Conservation (phyloP, 92 coral and sea anemone genomes). For the Porites rus region DNA sequence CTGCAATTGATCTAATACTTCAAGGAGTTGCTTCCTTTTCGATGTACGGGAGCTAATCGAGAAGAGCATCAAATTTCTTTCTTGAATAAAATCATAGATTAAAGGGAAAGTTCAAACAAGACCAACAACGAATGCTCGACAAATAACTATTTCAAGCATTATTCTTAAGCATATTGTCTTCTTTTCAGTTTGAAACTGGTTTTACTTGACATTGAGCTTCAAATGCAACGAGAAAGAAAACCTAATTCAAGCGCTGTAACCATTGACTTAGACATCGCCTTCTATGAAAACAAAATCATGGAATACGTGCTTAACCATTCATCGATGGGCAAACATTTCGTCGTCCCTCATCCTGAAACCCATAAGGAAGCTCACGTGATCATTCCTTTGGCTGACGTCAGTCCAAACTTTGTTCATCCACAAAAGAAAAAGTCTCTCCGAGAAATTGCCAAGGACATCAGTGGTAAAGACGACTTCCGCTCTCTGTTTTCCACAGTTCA, state of each 20-base stretch:
- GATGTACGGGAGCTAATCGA: too few species aligned
- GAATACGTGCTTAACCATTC: conserved; percentile 49
- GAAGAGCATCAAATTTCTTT: too few species aligned
- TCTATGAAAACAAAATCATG: conserved; percentile 52
- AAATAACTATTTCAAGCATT: too few species aligned
- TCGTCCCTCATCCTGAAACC: conserved; percentile 53
- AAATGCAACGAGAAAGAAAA: conserved; percentile 58
- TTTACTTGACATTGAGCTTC: conserved; percentile 44
- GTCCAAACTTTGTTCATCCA: conserved; percentile 63
- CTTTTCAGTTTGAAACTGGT: conserved; percentile 58
- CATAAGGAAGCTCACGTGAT: conserved; percentile 49
- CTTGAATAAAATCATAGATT: too few species aligned
- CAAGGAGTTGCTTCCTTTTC: too few species aligned
- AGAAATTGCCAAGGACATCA: conserved; percentile 40
- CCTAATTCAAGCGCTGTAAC: conserved; percentile 49
- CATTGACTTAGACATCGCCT: conserved; percentile 78
- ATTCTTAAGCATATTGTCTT: neutral
- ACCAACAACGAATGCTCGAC: too few species aligned
- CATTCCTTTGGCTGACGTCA: conserved; percentile 64
- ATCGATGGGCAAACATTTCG: conserved; percentile 4
- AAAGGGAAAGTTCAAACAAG: too few species aligned
- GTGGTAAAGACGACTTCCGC: conserved; percentile 38
- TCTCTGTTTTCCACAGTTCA: conserved; percentile 36
- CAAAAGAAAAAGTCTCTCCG: conserved; percentile 41
- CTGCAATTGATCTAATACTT: too few species aligned